Percentiles rank a stretch among this genome's conserved stretches.
Conservation (phyloP, 2,113 vertebrate genomes). For the Corythornis madagascariensis region DNA sequence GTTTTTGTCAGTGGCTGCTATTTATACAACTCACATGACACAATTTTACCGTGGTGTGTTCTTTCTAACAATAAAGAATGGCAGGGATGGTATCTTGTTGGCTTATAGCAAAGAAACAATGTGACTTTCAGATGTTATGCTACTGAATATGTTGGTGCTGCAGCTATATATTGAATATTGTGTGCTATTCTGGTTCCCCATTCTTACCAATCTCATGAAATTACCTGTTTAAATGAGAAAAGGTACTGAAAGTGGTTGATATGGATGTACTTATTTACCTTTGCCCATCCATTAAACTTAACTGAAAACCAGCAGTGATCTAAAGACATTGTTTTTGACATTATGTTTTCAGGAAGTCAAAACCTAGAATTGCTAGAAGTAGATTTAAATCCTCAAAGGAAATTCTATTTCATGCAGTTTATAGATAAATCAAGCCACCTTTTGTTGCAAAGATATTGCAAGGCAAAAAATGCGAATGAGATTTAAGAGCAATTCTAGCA, state of each 20-base stretch:
- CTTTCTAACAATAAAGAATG: background rate
- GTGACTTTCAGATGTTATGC: background rate
- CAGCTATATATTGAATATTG: accelerated
- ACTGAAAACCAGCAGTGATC: background rate
- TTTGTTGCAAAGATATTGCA: background rate
- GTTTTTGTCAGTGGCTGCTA: background rate
- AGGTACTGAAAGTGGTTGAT: background rate
- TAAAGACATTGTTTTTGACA: background rate
- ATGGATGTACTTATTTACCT: background rate
- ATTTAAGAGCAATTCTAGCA: background rate
- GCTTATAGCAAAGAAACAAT: background rate
- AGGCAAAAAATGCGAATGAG: background rate
- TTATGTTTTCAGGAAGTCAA: background rate
- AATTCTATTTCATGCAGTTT: background rate
- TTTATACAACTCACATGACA: background rate
- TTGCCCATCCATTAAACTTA: background rate
- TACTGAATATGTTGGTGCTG: background rate
- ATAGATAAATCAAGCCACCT: background rate
- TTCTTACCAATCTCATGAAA: background rate
- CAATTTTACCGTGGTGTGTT: background rate
- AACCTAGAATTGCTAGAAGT: background rate
- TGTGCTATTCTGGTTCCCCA: background rate
- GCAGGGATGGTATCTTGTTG: background rate
- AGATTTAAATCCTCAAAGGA: background rate
- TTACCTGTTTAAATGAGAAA: background rate